Percentiles rank a stretch among this genome's conserved stretches.
Conservation (phyloP, 2,113 vertebrate genomes). For the Carassius auratus region DNA sequence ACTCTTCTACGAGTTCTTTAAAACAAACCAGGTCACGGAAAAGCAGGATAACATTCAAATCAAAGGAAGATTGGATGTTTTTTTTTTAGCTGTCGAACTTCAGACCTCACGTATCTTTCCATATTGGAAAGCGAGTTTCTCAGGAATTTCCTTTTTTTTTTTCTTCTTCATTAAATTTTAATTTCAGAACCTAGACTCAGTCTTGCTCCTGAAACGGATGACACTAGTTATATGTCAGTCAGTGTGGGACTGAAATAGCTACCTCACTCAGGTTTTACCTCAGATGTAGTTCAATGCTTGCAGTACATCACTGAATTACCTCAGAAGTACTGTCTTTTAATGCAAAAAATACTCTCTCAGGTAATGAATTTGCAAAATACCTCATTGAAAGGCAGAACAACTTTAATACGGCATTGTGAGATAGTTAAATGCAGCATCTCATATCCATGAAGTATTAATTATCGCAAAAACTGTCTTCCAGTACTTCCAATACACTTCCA, state of each 20-base stretch:
- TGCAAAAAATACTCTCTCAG: conserved; percentile 28
- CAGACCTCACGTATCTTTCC: conserved; percentile 71
- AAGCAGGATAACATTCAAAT: conserved; percentile 37
- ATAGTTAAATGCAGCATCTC: conserved; percentile 16
- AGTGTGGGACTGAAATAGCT: conserved; percentile 48
- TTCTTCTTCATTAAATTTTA: background rate
- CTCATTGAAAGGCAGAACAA: background rate
- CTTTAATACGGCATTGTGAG: background rate
- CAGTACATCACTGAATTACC: conserved; percentile 26
- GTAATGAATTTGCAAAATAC: conserved; percentile 24
- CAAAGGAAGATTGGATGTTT: conserved; percentile 27
- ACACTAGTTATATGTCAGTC: conserved; percentile 47
- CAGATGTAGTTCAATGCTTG: conserved; percentile 30
- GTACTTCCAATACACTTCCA: conserved; percentile 10
- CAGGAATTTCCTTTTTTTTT: conserved; percentile 55
- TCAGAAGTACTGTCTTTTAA: background rate
- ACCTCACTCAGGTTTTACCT: conserved; percentile 54
- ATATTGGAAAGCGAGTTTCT: conserved; percentile 65
- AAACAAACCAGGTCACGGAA: conserved; percentile 28
- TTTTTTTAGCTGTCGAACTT: conserved; percentile 48
- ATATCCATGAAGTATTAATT: conserved; percentile 25
- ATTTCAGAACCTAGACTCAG: background rate
- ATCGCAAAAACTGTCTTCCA: background rate
- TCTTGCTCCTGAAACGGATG: conserved; percentile 19
- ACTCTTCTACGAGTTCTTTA: background rate